Evolutionary conservation across 2,797 vertebrate species (phyloP), one percentile per base, ranked within the genome.

Genomic region (Delichon dasypus): DNA sequence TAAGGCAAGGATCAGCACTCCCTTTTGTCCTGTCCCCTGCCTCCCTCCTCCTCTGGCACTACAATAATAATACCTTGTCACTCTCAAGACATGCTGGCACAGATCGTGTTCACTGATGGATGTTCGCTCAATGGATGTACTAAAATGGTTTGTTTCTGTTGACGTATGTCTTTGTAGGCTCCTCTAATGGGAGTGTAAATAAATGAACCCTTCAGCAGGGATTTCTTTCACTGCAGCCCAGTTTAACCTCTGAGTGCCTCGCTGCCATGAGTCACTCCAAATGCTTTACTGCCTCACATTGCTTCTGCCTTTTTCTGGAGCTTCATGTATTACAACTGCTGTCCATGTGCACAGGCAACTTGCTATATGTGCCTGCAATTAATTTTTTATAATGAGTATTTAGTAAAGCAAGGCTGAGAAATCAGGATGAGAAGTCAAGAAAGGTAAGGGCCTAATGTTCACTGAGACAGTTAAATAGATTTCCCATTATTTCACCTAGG

Each of bases 51-150:
- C 89, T 90, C 96, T 97, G 96, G 97, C 96, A 97, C 85, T 85
- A 51, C 82, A 91, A 91, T 97, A 98, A 97, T 97, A 96, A 96
- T 97, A 88, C 98, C 98, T 98, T 97, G 97, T 98, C 97, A 96
- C 82, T 97, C 95, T 95, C 91, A 93, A 98, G 97, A 97, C 95
- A 53, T 88, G 91, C 90, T 98, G 98, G 97, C 97, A 94, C 84
- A 94, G 93, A 54, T 94, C 66, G 10, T 20, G 15, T 88, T 85
- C 84, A 97, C 93, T 97, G 97, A 98, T 95, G 95, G 97, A 97
- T 97, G 85, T 91, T 95, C 90, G 68, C 93, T 89, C 91, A 94
- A 82, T 92, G 93, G 76, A 67, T 27, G 86, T 85, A 94, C 87
- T 89, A 83, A 91, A 96, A 95, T 78, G 84, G 87, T 92, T 95